These are phyloP conservation scores for Paratrypauchen microcephalus DNA, from an alignment of 2,797 vertebrate species.

Conservation along the genomic window DNA sequence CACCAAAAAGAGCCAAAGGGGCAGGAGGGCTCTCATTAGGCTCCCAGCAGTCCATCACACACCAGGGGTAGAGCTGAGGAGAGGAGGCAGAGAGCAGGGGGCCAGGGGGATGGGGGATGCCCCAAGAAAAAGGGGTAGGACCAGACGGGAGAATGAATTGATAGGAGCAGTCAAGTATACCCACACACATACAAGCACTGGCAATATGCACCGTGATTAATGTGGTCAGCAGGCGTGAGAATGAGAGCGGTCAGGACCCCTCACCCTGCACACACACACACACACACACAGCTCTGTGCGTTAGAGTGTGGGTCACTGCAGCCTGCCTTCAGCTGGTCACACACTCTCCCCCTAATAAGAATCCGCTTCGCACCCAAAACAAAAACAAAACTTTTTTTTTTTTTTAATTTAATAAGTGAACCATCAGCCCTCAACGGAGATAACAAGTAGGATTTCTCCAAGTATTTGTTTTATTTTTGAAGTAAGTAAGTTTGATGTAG, in stretches of 20 bases:
- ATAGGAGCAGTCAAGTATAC: conserved; percentile 74
- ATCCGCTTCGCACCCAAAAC: conserved; percentile 47
- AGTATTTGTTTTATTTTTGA: not conserved
- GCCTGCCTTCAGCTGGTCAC: conserved; percentile 24
- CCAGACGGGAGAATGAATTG: conserved; percentile 66
- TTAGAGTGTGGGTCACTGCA: conserved; percentile 5
- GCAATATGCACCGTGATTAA: conserved; percentile 72
- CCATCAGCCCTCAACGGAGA: too few species aligned
- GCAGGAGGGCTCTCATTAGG: conserved; percentile 78
- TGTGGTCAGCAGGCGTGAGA: conserved; percentile 69
- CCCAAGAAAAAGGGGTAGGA: conserved; percentile 45
- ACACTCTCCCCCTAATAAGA: conserved; percentile 18
- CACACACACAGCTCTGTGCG: not conserved
- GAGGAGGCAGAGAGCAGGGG: conserved; percentile 19
- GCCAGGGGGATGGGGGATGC: conserved; percentile 47
- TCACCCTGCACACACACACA: conserved; percentile 43
- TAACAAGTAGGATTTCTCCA: too few species aligned
- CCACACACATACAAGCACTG: conserved; percentile 33
- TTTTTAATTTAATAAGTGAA: too few species aligned
- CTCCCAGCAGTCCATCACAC: conserved; percentile 76
- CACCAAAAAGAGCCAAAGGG: conserved; percentile 61
- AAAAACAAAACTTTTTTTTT: too few species aligned
- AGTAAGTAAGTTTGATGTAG: not conserved
- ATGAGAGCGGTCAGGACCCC: conserved; percentile 65
- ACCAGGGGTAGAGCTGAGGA: conserved; percentile 34